phyloP scores from a whole-genome alignment of 2,113 vertebrate genomes.

The Anoura caudifer region DNA sequence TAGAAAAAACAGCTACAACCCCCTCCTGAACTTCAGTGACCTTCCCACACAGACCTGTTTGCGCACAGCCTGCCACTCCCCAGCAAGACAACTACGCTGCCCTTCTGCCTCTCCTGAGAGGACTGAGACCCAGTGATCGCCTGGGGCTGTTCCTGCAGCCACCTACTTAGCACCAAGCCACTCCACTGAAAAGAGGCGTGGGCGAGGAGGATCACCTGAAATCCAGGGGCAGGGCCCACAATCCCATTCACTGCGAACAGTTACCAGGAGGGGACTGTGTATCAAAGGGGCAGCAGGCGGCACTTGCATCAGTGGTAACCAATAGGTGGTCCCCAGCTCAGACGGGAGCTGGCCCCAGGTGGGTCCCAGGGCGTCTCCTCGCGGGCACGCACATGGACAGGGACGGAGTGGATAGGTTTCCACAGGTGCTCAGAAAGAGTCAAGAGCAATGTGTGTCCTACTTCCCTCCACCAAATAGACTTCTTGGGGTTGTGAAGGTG shows the following conservation, averaged over 20 bases:
- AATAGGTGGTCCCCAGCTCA: neutral
- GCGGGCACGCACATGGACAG: constrained; percentile 51
- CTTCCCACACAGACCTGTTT: neutral
- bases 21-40: neutral
- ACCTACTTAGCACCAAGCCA: neutral
- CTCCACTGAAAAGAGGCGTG: neutral
- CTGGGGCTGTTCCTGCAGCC: neutral
- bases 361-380: constrained; percentile 36
- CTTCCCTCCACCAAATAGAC: constrained; percentile 19
- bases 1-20: neutral
- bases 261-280: neutral
- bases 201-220: neutral
- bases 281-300: neutral
- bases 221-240: neutral
- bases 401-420: neutral
- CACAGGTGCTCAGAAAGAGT: neutral
- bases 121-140: neutral
- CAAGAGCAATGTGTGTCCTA: neutral
- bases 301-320: neutral
- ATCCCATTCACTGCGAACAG: neutral
- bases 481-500: neutral
- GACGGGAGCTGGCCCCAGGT: constrained; percentile 9
- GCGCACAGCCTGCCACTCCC: neutral
- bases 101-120: neutral
- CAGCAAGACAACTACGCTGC: neutral